A percentile compares a stretch with the other conserved stretches of the same genome.
Evolutionary conservation across 2,113 vertebrate genomes (phyloP).

Genomic region (Pterocles gutturalis): DNA sequence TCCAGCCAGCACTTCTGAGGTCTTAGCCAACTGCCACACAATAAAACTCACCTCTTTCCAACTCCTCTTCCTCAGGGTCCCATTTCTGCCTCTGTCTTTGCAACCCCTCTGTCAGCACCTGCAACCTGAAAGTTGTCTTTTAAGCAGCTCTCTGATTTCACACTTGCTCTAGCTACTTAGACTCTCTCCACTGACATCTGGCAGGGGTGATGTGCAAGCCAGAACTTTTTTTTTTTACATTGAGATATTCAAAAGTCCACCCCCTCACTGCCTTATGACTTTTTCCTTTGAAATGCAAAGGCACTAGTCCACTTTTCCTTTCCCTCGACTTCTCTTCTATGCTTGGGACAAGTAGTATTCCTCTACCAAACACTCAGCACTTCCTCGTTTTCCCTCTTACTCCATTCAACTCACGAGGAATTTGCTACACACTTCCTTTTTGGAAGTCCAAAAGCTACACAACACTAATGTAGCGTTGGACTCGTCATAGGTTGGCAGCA

Average conservation of each 20-base stretch:
- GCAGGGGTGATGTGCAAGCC: neutral
- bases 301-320: neutral
- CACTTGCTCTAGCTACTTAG: neutral
- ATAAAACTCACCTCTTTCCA: neutral
- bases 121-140: neutral
- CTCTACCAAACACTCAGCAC: conserved; percentile 1
- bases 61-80: neutral
- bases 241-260: neutral
- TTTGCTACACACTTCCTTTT: conserved; percentile 43
- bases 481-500: neutral
- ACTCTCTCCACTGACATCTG: neutral
- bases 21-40: neutral
- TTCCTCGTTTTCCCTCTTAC: neutral
- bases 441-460: conserved; percentile 54
- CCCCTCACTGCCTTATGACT: neutral
- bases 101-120: neutral
- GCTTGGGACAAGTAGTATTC: neutral
- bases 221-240: neutral
- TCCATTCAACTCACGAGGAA: neutral
- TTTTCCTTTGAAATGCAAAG: neutral
- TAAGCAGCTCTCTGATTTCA: neutral
- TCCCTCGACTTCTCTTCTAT: neutral
- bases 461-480: neutral
- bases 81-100: neutral
- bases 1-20: neutral